phyloP scores from a whole-genome alignment of 2,113 vertebrate genomes.

The Scolopax mira region DNA sequence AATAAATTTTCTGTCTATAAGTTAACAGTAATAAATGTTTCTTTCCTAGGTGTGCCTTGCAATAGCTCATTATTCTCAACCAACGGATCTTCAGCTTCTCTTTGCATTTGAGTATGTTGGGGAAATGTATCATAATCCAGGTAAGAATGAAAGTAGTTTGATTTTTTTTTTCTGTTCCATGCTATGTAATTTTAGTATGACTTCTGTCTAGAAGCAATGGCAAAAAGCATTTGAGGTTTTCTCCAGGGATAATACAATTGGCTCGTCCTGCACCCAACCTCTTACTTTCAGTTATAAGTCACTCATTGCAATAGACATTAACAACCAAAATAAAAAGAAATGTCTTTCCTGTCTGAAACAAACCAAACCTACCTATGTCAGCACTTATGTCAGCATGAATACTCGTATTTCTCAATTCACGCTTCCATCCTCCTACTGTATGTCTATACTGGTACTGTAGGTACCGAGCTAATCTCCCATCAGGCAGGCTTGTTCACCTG shows the following conservation, averaged over 20 bases:
- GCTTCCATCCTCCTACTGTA: not conserved
- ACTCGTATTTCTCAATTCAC: not conserved
- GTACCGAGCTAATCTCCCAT: conserved; percentile 42
- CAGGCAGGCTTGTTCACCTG: conserved; percentile 58
- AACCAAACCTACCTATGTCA: not conserved
- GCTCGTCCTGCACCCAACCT: not conserved
- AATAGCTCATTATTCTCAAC: conserved; percentile 96
- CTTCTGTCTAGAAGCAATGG: not conserved
- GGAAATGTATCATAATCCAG: conserved; percentile 87
- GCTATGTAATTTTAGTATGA: not conserved
- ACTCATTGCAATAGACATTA: not conserved
- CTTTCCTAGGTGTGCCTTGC: conserved; percentile 92
- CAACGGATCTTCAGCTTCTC: conserved; percentile 94
- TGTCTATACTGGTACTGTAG: conserved; percentile 18
- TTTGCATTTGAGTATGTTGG: conserved; percentile 98
- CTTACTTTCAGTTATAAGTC: not conserved
- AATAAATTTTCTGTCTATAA: not conserved
- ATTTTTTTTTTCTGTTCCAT: not conserved
- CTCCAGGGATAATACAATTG: not conserved
- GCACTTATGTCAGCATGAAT: conserved; percentile 2
- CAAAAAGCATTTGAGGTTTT: conserved; percentile 34
- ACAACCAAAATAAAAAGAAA: not conserved
- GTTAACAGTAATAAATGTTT: not conserved
- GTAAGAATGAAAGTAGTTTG: conserved; percentile 71
- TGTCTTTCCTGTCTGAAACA: conserved; percentile 19